Evolutionary conservation across 2,797 vertebrate species (phyloP), one percentile per base, ranked within the genome.

Genomic region (Helicolenus hilgendorfi): DNA sequence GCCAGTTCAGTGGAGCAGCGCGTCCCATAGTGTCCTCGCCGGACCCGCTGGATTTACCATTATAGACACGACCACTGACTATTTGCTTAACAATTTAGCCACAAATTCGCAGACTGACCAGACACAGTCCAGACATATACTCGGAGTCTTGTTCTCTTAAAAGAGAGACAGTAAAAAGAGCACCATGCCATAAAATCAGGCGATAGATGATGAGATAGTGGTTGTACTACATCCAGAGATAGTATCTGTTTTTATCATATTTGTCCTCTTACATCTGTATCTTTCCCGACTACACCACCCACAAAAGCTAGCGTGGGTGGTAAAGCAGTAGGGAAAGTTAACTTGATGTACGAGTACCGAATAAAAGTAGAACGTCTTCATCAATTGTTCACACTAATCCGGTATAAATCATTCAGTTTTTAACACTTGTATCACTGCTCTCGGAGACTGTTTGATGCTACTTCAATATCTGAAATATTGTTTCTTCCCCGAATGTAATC

Each of bases 151-250:
- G 49, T 81, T 60, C 31, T 11, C n/a, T 77, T 60, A 9, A 65
- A 85, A 24, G 2, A 11, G 5, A 77, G 22, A 71, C 72, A 67
- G 36, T 41, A 38, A 84, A 91, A 81, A 84, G 49, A 92, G 81
- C 73, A 84, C 41, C 41, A 55, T 67, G 63, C 86, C 83, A 75
- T 86, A 67, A 68, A 81, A 49, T 88, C 36, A 83, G 77, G 80
- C 36, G 68, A 90, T 90, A 29, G 81, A 92, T 90, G 83, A 89
- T 76, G 88, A 92, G 89, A 72, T 80, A 63, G 59, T 35, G 5
- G 14, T 27, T 58, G 26, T 53, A 65, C 26, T 56, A 29, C 65
- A 75, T 53, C 63, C 68, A 73, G 35, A 13, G 6, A 76, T 70
- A 15, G 29, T 63, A n/a, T 68, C 29, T 65, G 31, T 63, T 78